These are phyloP conservation scores for Zenarchopterus dispar DNA, from an alignment of 2,797 vertebrate species.

Conservation along the genomic window DNA sequence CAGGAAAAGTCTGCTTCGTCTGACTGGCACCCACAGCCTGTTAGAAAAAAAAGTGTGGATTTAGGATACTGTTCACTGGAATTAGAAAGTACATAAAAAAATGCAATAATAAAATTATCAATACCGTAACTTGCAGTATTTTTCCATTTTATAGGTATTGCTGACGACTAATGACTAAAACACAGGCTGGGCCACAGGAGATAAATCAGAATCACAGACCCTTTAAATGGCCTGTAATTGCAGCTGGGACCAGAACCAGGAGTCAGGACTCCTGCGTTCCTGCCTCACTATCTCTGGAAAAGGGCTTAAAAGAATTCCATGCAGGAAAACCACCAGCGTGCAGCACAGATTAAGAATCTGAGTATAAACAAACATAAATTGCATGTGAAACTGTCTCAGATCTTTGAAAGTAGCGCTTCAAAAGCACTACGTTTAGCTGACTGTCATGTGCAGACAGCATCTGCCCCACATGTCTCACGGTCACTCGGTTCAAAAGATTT, in stretches of 20 bases:
- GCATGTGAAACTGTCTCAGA: slow-evolving; percentile 7
- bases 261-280: slow-evolving; percentile 44
- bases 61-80: no score
- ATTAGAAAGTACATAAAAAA: not conserved
- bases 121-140: slow-evolving; percentile 16
- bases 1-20: slow-evolving; percentile 59
- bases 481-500: slow-evolving; percentile 62
- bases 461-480: slow-evolving; percentile 52
- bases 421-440: slow-evolving; percentile 37
- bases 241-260: slow-evolving; percentile 67
- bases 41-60: slow-evolving; percentile 18
- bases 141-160: slow-evolving; percentile 41
- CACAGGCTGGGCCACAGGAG: slow-evolving; percentile 60
- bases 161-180: slow-evolving; percentile 67
- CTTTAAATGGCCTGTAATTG: slow-evolving; percentile 73
- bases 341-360: slow-evolving; percentile 39
- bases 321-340: slow-evolving; percentile 44
- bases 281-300: slow-evolving; percentile 60
- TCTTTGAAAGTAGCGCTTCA: slow-evolving; percentile 29
- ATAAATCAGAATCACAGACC: slow-evolving; percentile 74
- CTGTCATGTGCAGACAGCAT: slow-evolving; percentile 48
- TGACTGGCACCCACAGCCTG: slow-evolving; percentile 82
- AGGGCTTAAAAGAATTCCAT: slow-evolving; percentile 57
- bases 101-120: slow-evolving; percentile 22
- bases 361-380: slow-evolving; percentile 46